phyloP scores from a whole-genome alignment of 2,888 invertebrate genomes.

The Tricholauxania praeusta region DNA sequence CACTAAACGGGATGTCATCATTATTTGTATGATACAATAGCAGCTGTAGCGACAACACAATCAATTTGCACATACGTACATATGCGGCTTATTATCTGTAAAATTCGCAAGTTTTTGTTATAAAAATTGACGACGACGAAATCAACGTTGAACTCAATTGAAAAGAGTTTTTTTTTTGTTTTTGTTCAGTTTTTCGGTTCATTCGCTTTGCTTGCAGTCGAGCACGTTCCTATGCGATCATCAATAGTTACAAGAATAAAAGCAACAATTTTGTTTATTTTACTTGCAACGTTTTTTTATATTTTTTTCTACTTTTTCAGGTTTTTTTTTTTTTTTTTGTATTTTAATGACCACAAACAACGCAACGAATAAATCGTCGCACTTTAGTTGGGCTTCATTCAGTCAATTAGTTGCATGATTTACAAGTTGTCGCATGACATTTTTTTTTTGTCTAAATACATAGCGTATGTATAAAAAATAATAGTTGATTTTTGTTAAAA shows the following conservation, averaged over 20 bases:
- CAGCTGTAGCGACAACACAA: too few species aligned
- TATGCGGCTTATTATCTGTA: too few species aligned
- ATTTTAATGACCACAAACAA: background rate
- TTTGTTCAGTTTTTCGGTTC: background rate
- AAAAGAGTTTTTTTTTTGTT: background rate
- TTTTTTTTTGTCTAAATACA: too few species aligned
- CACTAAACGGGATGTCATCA: constrained; percentile 24
- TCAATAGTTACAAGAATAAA: background rate
- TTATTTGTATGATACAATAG: constrained; percentile 1
- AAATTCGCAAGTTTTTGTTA: background rate
- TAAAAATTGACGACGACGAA: background rate
- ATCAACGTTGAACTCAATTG: constrained; percentile 1
- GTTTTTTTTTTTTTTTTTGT: background rate
- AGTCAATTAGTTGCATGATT: too few species aligned
- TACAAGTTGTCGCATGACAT: too few species aligned
- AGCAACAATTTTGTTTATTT: background rate
- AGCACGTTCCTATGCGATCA: constrained; percentile 12
- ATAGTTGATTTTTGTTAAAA: too few species aligned
- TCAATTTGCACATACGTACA: too few species aligned
- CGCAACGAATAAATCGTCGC: too few species aligned
- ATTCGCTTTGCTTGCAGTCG: background rate
- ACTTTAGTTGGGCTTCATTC: too few species aligned
- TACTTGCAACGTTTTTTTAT: too few species aligned
- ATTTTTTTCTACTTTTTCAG: too few species aligned
- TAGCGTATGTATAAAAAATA: too few species aligned